phyloP scores from a whole-genome alignment of 2,113 vertebrate genomes.

The Scomber colias region DNA sequence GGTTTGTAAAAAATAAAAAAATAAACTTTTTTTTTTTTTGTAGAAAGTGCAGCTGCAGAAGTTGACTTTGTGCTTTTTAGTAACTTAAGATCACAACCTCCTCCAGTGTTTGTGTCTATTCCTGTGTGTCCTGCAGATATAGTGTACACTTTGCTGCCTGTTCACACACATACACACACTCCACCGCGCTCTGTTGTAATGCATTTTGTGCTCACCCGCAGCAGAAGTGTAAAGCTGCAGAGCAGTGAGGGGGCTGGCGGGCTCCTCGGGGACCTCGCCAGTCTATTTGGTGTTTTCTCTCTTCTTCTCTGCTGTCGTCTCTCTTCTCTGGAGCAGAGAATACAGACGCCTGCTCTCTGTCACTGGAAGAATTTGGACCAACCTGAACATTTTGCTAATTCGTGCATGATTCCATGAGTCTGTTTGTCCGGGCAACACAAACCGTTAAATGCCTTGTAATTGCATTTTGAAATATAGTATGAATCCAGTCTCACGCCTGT shows the following conservation, averaged over 20 bases:
- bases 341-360: background rate
- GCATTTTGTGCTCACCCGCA: conserved; percentile 25
- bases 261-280: conserved; percentile 40
- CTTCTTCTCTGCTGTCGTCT: background rate
- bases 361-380: background rate
- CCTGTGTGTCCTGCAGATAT: conserved; percentile 25
- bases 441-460: conserved; percentile 49
- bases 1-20: conserved; percentile 13
- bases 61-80: background rate
- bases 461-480: conserved; percentile 47
- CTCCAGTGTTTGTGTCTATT: conserved; percentile 5
- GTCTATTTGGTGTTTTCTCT: conserved; percentile 38
- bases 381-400: conserved; percentile 35
- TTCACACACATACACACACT: background rate
- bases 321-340: conserved; percentile 8
- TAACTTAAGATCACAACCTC: background rate
- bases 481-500: conserved; percentile 35
- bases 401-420: conserved; percentile 30
- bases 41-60: background rate
- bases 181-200: background rate
- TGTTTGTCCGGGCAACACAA: conserved; percentile 11
- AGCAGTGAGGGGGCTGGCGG: conserved; percentile 10
- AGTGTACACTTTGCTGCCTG: background rate
- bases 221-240: conserved; percentile 46
- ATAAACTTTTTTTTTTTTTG: conserved; percentile 22